These are phyloP conservation scores for Steromphala cineraria DNA, from an alignment of 2,888 invertebrate genomes.

Conservation along the genomic window DNA sequence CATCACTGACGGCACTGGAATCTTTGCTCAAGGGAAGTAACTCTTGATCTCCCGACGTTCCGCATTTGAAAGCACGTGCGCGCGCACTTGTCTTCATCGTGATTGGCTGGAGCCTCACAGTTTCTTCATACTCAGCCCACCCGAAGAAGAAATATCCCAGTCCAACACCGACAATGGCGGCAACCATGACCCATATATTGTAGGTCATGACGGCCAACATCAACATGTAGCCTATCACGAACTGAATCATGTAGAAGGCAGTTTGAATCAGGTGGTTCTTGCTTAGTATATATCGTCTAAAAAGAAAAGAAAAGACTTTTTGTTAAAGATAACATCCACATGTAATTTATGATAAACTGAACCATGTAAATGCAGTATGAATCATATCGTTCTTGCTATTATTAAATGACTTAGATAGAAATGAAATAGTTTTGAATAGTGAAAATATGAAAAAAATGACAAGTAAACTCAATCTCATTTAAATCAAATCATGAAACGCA, in stretches of 20 bases:
- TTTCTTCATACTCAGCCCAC: neutral
- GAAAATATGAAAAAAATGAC: neutral
- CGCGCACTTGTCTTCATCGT: neutral
- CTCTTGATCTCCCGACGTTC: neutral
- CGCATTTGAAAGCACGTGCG: neutral
- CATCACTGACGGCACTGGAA: neutral
- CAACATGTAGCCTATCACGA: constrained; percentile 35
- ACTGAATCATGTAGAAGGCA: constrained; percentile 34
- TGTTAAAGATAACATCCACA: neutral
- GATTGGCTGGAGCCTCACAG: neutral
- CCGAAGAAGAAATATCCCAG: constrained; percentile 41
- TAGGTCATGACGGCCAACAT: constrained; percentile 45
- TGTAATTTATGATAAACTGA: no score
- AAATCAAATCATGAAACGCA: no score
- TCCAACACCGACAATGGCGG: constrained; percentile 36
- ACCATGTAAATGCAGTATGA: no score
- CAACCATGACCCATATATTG: constrained; percentile 38
- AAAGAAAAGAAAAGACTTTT: neutral
- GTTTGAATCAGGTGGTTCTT: constrained; percentile 1
- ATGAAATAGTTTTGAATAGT: no score
- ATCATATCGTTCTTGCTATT: no score
- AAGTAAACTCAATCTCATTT: no score
- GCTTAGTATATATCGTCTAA: constrained; percentile 11
- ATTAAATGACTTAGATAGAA: no score
- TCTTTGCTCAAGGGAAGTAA: neutral